Evolutionary conservation across 2,113 vertebrate genomes (phyloP).

Genomic region (Aviceda subcristata): DNA sequence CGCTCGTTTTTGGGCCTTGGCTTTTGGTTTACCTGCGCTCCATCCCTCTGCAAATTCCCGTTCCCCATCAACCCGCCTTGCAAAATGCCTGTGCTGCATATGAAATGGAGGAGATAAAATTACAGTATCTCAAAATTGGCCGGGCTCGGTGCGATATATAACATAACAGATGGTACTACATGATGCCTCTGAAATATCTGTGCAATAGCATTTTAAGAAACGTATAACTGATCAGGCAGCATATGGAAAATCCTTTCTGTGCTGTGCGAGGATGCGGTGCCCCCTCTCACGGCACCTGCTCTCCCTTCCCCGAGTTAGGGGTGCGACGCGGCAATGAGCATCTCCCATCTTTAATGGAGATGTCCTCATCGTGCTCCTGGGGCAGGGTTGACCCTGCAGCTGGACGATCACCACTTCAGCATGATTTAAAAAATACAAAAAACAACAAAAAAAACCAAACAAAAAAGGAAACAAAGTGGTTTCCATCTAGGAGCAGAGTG

Average conservation of each 20-base stretch:
- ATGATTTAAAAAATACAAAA: fast-evolving
- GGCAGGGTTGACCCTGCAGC: neutral
- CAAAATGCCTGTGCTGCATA: slow-evolving; percentile 72
- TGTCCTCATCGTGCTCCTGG: neutral
- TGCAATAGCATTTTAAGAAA: slow-evolving; percentile 67
- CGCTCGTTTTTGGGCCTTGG: neutral
- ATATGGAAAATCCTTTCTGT: slow-evolving; percentile 64
- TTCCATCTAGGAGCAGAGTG: neutral
- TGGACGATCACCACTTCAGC: neutral
- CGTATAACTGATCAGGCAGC: slow-evolving; percentile 56
- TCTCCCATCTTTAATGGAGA: neutral
- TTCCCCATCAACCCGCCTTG: slow-evolving; percentile 1
- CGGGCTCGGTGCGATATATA: slow-evolving; percentile 75
- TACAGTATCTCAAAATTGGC: slow-evolving; percentile 74
- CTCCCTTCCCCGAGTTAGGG: neutral
- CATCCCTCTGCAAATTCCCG: neutral
- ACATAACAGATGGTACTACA: slow-evolving; percentile 77
- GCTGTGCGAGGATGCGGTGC: slow-evolving; percentile 1
- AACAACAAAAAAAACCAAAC: no score
- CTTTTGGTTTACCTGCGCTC: neutral
- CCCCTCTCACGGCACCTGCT: slow-evolving; percentile 50
- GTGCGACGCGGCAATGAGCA: neutral
- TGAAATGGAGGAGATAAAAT: slow-evolving; percentile 78
- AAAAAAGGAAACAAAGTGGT: neutral
- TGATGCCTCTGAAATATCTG: slow-evolving; percentile 74